phyloP scores from a whole-genome alignment of 2,888 invertebrate genomes.

The Flexamia atlantica region DNA sequence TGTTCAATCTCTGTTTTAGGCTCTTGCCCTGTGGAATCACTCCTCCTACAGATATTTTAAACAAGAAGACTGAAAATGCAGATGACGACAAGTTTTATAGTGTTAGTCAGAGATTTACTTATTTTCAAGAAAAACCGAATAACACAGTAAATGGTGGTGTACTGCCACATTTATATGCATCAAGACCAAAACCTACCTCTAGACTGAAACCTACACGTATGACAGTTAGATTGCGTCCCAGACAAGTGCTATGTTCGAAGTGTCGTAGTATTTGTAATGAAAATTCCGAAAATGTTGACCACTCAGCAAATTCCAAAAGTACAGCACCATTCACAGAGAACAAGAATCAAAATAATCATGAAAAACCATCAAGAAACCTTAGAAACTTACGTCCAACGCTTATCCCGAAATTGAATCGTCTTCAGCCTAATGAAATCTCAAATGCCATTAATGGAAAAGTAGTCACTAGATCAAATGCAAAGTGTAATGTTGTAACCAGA shows the following conservation, averaged over 20 bases:
- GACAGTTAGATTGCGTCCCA: slow-evolving; percentile 88
- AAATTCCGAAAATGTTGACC: slow-evolving; percentile 87
- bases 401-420: slow-evolving; percentile 81
- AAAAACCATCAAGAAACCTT: slow-evolving; percentile 64
- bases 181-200: slow-evolving; percentile 75
- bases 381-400: slow-evolving; percentile 72
- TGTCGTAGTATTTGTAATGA: slow-evolving; percentile 91
- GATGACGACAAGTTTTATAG: slow-evolving; percentile 84
- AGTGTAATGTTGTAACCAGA: slow-evolving; percentile 64
- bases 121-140: slow-evolving; percentile 81
- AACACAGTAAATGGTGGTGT: slow-evolving; percentile 73
- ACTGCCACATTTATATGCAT: slow-evolving; percentile 72
- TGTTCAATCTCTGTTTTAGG: slow-evolving; percentile 62
- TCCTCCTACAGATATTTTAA: slow-evolving; percentile 65
- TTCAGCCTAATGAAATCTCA: slow-evolving; percentile 80
- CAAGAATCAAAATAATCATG: slow-evolving; percentile 70
- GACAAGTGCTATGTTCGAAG: slow-evolving; percentile 92
- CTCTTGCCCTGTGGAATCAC: slow-evolving; percentile 68
- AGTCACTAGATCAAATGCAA: slow-evolving; percentile 72
- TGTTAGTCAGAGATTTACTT: slow-evolving; percentile 87
- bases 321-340: slow-evolving; percentile 70
- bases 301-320: slow-evolving; percentile 73
- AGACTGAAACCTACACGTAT: slow-evolving; percentile 84
- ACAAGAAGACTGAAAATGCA: slow-evolving; percentile 72
- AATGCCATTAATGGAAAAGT: slow-evolving; percentile 76